A percentile compares a stretch with the other conserved stretches of the same genome.
Evolutionary conservation across 2,113 vertebrate genomes (phyloP).

Genomic region (Labeo catla): DNA sequence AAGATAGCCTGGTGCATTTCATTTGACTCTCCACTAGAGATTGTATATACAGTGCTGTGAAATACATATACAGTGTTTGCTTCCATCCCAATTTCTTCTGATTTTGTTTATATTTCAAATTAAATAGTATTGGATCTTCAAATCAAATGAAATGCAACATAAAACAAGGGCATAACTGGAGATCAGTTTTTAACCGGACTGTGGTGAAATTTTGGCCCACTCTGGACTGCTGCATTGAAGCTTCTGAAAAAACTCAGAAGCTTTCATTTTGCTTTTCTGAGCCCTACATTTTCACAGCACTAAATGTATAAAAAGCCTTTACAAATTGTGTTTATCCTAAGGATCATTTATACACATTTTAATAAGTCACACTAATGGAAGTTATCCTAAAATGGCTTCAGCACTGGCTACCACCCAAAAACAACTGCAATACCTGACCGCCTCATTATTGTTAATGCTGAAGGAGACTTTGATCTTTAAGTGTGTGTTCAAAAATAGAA

Average conservation of each 20-base stretch:
- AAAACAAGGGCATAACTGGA: not conserved
- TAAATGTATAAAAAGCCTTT: not conserved
- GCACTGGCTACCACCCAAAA: not conserved
- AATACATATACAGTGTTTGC: no score
- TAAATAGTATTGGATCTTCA: no score
- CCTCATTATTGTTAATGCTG: no score
- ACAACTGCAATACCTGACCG: not conserved
- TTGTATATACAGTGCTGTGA: no score
- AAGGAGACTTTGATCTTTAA: not conserved
- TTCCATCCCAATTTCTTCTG: not conserved
- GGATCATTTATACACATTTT: not conserved
- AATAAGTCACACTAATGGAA: not conserved
- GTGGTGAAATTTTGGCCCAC: not conserved
- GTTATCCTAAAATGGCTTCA: not conserved
- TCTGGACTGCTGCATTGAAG: no score
- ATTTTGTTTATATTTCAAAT: not conserved
- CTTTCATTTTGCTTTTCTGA: no score
- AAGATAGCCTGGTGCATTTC: conserved; percentile 93
- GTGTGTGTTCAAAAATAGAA: not conserved
- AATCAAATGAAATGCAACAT: no score
- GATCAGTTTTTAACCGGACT: not conserved
- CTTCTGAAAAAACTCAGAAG: not conserved
- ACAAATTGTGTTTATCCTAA: no score
- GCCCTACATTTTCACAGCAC: not conserved
- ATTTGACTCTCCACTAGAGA: conserved; percentile 71